phyloP scores from a whole-genome alignment of 1,140 invertebrate genomes.

The Scaptomyza graminum region DNA sequence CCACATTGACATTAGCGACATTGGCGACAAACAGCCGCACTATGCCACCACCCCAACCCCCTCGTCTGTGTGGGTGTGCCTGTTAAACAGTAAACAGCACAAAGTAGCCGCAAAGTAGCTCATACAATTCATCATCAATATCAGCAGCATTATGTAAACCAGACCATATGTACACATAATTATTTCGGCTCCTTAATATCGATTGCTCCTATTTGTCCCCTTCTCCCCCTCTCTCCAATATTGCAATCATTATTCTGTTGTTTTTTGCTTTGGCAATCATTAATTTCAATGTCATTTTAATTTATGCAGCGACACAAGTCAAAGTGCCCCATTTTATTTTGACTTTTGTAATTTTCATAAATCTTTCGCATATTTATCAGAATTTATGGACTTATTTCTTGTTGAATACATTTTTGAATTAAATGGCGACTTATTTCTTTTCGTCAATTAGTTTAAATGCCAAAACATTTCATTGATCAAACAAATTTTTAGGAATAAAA shows the following conservation, averaged over 20 bases:
- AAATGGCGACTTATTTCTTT: background rate
- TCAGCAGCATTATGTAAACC: conserved; percentile 37
- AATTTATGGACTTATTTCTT: conserved; percentile 4
- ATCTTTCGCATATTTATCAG: conserved; percentile 22
- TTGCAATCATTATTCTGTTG: conserved; percentile 8
- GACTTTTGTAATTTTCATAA: conserved; percentile 22
- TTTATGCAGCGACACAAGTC: conserved; percentile 45
- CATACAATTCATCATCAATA: conserved; percentile 67
- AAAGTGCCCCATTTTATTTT: conserved; percentile 16
- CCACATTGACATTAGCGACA: conserved; percentile 54
- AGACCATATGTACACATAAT: conserved; percentile 67
- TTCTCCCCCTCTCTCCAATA: background rate
- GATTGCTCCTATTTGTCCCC: conserved; percentile 42
- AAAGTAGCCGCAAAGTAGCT: conserved; percentile 19
- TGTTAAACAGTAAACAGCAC: conserved; percentile 19
- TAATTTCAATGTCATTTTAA: conserved; percentile 43
- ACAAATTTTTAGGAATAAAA: too few species aligned
- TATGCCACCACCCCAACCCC: background rate
- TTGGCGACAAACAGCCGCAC: conserved; percentile 13
- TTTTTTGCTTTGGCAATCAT: conserved; percentile 22
- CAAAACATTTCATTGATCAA: too few species aligned
- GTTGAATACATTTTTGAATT: background rate
- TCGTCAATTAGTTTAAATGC: background rate
- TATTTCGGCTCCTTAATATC: conserved; percentile 52
- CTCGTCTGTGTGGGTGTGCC: background rate